These are phyloP conservation scores for Pseudomyrmex cubaensis DNA, from an alignment of 1,140 invertebrate genomes.

Conservation along the genomic window DNA sequence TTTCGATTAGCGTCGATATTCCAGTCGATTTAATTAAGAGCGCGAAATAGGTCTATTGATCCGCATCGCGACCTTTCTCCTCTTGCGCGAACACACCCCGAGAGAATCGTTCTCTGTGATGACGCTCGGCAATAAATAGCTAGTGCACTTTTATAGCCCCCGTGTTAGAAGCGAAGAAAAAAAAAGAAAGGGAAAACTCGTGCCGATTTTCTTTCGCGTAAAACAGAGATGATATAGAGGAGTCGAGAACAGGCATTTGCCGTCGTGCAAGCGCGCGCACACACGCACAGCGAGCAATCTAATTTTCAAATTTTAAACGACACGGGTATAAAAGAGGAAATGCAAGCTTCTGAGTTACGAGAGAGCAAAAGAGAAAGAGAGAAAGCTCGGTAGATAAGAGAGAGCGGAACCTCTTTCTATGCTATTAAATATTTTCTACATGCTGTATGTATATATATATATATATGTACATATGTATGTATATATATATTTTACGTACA, in stretches of 20 bases:
- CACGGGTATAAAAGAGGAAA: background rate
- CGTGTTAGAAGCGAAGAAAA: background rate
- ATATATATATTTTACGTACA: conserved; percentile 35
- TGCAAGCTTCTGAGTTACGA: background rate
- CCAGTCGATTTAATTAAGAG: conserved; percentile 83
- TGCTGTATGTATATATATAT: conserved; percentile 37
- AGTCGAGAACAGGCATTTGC: background rate
- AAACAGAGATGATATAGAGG: background rate
- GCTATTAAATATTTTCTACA: conserved; percentile 55
- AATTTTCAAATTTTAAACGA: conserved; percentile 50
- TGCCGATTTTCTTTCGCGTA: conserved; percentile 16
- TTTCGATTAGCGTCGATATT: conserved; percentile 81
- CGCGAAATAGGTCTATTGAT: conserved; percentile 80
- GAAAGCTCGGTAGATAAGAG: background rate
- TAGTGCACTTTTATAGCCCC: conserved; percentile 71
- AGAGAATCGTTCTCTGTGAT: conserved; percentile 71
- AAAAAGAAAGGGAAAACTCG: background rate
- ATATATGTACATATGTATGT: conserved; percentile 1
- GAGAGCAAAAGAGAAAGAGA: conserved; percentile 7
- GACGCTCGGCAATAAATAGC: conserved; percentile 77
- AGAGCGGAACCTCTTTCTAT: background rate
- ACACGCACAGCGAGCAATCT: conserved; percentile 15
- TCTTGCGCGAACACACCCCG: conserved; percentile 16
- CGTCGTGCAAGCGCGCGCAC: background rate
- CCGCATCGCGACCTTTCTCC: conserved; percentile 35